Evolutionary conservation across 2,888 invertebrate species (phyloP), one percentile per base, ranked within the genome.

Genomic region (Amaurobius ferox): DNA sequence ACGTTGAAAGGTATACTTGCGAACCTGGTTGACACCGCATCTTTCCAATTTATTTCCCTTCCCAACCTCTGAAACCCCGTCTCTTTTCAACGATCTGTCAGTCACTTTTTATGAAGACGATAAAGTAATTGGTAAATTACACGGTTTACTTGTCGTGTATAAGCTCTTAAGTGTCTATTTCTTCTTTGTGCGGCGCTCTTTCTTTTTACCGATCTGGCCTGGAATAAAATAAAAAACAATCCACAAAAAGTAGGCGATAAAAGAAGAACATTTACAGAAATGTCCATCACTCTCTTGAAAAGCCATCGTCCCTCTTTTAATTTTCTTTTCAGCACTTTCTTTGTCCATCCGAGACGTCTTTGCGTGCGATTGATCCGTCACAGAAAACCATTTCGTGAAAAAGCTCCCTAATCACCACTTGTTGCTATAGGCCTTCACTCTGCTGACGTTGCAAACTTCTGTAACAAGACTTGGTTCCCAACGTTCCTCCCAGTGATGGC

Each of bases 61-160:
- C 44, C 2, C 16, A 13, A 2, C 6, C 6, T 11, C 44, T 5
- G 23, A 55, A 55, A 16, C 19, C 3, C 2, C 23, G 55, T 55
- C 55, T 5, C 55, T 55, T 55, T 23, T 55, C 5, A 55, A 55
- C 76, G 76, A 76, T 76, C 70, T 76, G 76, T 64, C 81, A 76
- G 13, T 70, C 62, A 64, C 6, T 32, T n/a, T 44, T 67, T 19
- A 35, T 26, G 40, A 28, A 16, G 55, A 55, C 23, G 55, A 55
- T 55, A 55, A 55, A 55, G 55, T 55, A 55, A 55, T 55, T 55
- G 55, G 19, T 55, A 55, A 55, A 55, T 55, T 55, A 55, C 55
- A 55, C 23, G 23, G 55, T 55, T 23, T 23, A 3, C 55, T 19
- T 55, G 55, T 23, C 19, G 3, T n/a, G n/a, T 19, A 44, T 44